Base-by-base conservation (phyloP, 2,888 invertebrate species). In the Spatulosminthurus flaviceps region DNA sequence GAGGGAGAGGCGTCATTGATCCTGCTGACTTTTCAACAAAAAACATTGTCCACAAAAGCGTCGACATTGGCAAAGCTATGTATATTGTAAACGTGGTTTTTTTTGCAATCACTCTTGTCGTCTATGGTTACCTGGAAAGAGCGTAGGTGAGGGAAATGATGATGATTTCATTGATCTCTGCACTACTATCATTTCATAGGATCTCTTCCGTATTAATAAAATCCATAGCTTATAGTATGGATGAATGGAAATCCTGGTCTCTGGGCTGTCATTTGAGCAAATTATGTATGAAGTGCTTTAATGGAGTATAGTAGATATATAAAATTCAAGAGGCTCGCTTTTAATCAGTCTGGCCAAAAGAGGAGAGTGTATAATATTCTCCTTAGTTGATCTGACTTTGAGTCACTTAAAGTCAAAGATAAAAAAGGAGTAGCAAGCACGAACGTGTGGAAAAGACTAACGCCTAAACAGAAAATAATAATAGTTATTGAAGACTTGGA, bases 191-290 rank as follows among this genome's bases (percentile, higher is more conserved):
- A 51, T 51, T 51, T 51, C 51, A 51, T 51, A 11, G 16, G 51
- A 51, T 51, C 51, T n/a, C 51, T 51, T 51, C 51, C 51, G 51
- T 51, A 51, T 51, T 51, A 51, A 51, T n/a, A n/a, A n/a, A n/a
- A n/a, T n/a, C n/a, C n/a, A 51, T 51, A 11, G 51, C 16, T 51
- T 16, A 19, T n/a, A n/a, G n/a, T n/a, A 51, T 51, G n/a, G n/a
- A 51, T 51, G 16, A 51, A 51, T 51, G 51, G 51, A 51, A 16
- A n/a, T 5, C 16, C 9, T 51, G 51, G 9, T 19, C n/a, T 51
- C 9, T 51, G 51, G 9, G 9, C n/a, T 51, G 51, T 51, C 51
- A 51, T 51, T 51, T 51, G 1, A 51, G 9, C n/a, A n/a, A 51
- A 51, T n/a, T 11, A 51, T 34, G 34, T 34, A 34, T 7, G 34